A percentile compares a stretch with the other conserved stretches of the same genome.
Conservation (phyloP, 2,888 invertebrate species). For the Cataglyphis livida region DNA sequence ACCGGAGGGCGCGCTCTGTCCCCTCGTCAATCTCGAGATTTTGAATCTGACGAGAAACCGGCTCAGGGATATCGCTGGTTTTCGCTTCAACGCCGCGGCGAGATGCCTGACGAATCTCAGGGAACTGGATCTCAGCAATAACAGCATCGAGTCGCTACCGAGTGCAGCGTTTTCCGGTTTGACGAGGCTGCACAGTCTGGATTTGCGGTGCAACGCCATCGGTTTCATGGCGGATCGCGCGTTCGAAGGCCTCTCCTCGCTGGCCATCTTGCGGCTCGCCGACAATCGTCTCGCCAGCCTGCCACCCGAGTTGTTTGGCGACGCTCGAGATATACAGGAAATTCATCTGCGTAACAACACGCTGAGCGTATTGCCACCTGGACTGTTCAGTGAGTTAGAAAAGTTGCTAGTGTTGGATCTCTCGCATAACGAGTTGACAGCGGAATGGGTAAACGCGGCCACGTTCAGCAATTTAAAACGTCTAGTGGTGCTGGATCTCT, state of each 20-base stretch:
- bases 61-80: constrained; percentile 91
- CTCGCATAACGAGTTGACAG: constrained; percentile 92
- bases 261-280: constrained; percentile 92
- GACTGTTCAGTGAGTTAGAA: constrained; percentile 91
- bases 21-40: constrained; percentile 91
- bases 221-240: constrained; percentile 92
- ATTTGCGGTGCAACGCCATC: constrained; percentile 92
- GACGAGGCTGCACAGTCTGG: constrained; percentile 90
- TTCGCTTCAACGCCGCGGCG: constrained; percentile 89
- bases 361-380: constrained; percentile 92
- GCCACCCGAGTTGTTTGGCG: constrained; percentile 93
- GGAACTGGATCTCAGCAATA: constrained; percentile 91
- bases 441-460: constrained; percentile 93
- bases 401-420: constrained; percentile 92
- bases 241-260: constrained; percentile 90
- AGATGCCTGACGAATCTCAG: constrained; percentile 91
- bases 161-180: constrained; percentile 91
- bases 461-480: constrained; percentile 92
- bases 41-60: constrained; percentile 93
- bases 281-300: constrained; percentile 93
- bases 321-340: constrained; percentile 92
- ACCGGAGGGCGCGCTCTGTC: constrained; percentile 92
- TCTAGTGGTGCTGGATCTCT: constrained; percentile 92
- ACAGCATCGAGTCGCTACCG: constrained; percentile 92
- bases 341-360: constrained; percentile 94